These are phyloP conservation scores for Phrynocephalus guinanensis DNA, from an alignment of 2,797 vertebrate species.

Conservation along the genomic window DNA sequence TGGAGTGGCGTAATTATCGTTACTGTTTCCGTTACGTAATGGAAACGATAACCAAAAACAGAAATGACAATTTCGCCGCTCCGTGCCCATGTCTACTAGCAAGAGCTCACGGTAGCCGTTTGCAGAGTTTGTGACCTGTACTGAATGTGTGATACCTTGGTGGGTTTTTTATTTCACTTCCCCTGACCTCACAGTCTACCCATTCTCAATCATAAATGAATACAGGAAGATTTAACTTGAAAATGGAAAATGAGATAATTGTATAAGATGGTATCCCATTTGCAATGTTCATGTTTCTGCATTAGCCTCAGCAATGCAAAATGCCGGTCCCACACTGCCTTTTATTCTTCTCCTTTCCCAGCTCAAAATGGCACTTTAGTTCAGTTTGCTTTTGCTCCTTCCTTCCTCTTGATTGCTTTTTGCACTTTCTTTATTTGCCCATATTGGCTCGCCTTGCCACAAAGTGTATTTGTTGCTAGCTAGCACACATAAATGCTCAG, in stretches of 20 bases:
- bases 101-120: slow-evolving; percentile 7
- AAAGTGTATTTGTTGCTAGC: slow-evolving; percentile 67
- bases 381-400: slow-evolving; percentile 61
- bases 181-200: not conserved
- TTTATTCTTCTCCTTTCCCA: slow-evolving; percentile 49
- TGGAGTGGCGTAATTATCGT: too few relatives aligned
- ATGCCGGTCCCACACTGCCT: slow-evolving; percentile 44
- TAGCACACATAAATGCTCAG: slow-evolving; percentile 55
- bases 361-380: slow-evolving; percentile 49
- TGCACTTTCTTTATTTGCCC: slow-evolving; percentile 56
- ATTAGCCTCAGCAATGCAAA: slow-evolving; percentile 54
- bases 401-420: slow-evolving; percentile 62
- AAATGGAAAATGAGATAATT: not conserved
- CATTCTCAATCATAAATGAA: not conserved
- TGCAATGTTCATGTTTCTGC: slow-evolving; percentile 39
- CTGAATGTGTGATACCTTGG: slow-evolving; percentile 37
- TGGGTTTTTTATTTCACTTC: not conserved
- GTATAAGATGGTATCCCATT: not conserved
- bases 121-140: not conserved
- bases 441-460: slow-evolving; percentile 49
- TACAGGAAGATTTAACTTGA: not conserved
- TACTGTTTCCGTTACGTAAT: too few relatives aligned
- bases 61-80: too few relatives aligned
- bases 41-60: too few relatives aligned
- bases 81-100: not conserved